Conservation (phyloP, 2,797 vertebrate genomes). For the Kryptopterus vitreolus region DNA sequence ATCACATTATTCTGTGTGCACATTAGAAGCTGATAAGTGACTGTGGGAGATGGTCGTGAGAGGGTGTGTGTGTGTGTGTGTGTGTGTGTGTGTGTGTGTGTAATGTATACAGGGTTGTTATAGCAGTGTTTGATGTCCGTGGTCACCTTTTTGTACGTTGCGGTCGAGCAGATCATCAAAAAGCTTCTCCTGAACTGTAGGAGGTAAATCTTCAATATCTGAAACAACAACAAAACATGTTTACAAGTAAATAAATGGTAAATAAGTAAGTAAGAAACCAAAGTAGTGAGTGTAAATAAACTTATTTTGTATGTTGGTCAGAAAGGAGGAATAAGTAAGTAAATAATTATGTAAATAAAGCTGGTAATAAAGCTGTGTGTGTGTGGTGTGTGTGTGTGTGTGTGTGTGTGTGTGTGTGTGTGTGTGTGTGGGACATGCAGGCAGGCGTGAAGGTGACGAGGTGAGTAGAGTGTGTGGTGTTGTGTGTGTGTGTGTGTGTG, state of each 20-base stretch:
- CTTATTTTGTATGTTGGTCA: no score
- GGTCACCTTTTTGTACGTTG: slow-evolving; percentile 95
- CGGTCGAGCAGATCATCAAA: slow-evolving; percentile 97
- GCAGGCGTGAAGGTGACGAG: no score
- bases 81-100: background rate
- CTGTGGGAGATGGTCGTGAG: background rate
- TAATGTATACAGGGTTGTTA: background rate
- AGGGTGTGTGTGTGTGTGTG: background rate
- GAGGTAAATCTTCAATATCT: slow-evolving; percentile 97
- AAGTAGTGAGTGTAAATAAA: background rate
- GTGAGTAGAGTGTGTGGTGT: no score
- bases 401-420: no score
- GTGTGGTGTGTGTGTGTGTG: no score
- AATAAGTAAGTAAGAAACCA: background rate
- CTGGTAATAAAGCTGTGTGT: no score
- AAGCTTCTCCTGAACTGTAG: slow-evolving; percentile 94
- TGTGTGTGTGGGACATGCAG: no score
- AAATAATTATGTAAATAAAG: no score
- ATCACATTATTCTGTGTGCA: background rate
- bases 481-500: no score
- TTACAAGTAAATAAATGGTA: background rate
- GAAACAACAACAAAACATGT: background rate
- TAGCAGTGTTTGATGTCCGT: background rate
- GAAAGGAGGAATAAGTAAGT: no score
- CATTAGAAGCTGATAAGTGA: background rate